Base-by-base conservation (phyloP, 1,140 invertebrate species). In the Cherax quadricarinatus region DNA sequence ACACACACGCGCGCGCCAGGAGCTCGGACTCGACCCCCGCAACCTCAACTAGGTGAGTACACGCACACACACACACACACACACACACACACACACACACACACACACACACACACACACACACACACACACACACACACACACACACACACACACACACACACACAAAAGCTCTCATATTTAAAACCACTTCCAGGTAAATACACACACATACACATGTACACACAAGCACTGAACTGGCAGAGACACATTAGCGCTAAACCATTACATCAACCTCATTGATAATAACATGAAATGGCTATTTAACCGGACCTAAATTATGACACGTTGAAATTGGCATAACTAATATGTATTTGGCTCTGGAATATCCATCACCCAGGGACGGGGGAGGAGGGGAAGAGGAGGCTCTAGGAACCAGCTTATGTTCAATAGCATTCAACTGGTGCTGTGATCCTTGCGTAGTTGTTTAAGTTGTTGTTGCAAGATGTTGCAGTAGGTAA, bases 151-250 rank as follows among this genome's bases (percentile, higher is more conserved):
- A 88, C 53, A 57, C 53, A 57, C 53, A 57, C 53, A 57, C 53
- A 57, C 53, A 3, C 53, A 3, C 53, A 57, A 7, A 57, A 7
- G 4, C 53, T 10, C 53, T 10, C 53, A 57, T 14, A 57, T 14
- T 10, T 14, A 57, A 57, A 7, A 57, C 53, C 7, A 7, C 7
- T 14, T 10, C 53, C 57, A 80, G n/a, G 73, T 57, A 82, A 5
- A 89, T 49, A 82, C 66, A 89, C 66, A 89, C 66, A 89, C 30
- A 89, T 49, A 83, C 66, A 89, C 66, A 82, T 49, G 83, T 30
- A 86, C 60, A 82, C 51, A 75, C 81, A 83, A 30, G 78, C 60
- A 84, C 48, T 75, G 57, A 84, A 66, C 62, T 14, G 12, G 18
- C 14, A 66, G 10, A 66, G 62, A 66, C 62, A 66, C 14, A 18